Evolutionary conservation across 2,797 vertebrate genomes (phyloP).

Genomic region (Myoxocephalus aenaeus): DNA sequence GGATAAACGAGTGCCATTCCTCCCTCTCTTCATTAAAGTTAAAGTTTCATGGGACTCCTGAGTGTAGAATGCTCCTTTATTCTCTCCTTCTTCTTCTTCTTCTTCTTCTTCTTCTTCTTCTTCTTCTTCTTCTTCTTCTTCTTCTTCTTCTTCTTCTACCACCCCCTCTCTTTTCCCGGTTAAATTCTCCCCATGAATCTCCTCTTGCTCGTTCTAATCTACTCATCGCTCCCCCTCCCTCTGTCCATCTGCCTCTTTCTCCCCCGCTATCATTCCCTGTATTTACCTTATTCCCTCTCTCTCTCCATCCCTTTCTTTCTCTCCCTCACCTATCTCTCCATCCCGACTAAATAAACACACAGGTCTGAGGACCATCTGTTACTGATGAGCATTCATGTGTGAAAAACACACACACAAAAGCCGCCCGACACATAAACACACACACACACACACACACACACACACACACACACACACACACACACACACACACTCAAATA

Average conservation of each 20-base stretch:
- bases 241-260: constrained; percentile 58
- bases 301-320: constrained; percentile 24
- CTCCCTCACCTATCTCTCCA: constrained; percentile 57
- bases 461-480: constrained; percentile 9
- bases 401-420: constrained; percentile 32
- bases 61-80: constrained; percentile 12
- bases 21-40: constrained; percentile 34
- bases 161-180: not conserved
- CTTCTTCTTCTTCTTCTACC: not conserved
- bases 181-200: constrained; percentile 30
- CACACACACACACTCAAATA: not conserved
- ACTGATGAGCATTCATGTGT: constrained; percentile 67
- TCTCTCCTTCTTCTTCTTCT: constrained; percentile 2
- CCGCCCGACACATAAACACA: not conserved
- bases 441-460: not conserved
- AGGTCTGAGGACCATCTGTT: constrained; percentile 79
- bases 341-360: constrained; percentile 76
- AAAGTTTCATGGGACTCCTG: constrained; percentile 64
- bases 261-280: constrained; percentile 47
- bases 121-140: constrained; percentile 1
- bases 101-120: constrained; percentile 3
- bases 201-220: constrained; percentile 18
- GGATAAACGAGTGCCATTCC: constrained; percentile 8
- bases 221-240: constrained; percentile 7
- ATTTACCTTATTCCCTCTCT: constrained; percentile 56